These are phyloP conservation scores for Morone chrysops DNA, from an alignment of 2,113 vertebrate genomes.

Conservation along the genomic window DNA sequence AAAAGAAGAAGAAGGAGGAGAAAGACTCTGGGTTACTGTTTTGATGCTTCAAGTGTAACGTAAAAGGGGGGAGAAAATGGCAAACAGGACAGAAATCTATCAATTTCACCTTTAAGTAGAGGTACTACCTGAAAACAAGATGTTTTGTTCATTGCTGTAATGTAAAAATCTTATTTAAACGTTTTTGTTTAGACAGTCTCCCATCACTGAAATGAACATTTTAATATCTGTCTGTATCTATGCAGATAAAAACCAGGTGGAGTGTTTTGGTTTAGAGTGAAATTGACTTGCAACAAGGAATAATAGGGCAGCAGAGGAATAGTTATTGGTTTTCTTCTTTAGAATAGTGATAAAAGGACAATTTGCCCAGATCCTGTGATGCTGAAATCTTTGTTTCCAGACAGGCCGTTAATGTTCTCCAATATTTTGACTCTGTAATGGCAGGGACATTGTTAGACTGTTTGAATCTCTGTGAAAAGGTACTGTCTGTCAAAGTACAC, in stretches of 20 bases:
- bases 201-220: constrained; percentile 10
- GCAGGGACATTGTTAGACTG: constrained; percentile 43
- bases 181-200: background rate
- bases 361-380: constrained; percentile 19
- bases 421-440: constrained; percentile 56
- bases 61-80: constrained; percentile 5
- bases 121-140: constrained; percentile 42
- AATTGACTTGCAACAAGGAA: constrained; percentile 45
- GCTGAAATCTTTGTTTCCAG: constrained; percentile 28
- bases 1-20: constrained; percentile 45
- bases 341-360: constrained; percentile 44
- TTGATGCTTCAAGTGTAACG: constrained; percentile 27
- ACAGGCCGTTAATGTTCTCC: constrained; percentile 33
- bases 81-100: constrained; percentile 53
- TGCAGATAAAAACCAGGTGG: background rate
- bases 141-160: constrained; percentile 25
- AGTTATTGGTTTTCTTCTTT: constrained; percentile 48
- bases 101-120: constrained; percentile 34
- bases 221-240: constrained; percentile 38
- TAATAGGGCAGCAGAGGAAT: constrained; percentile 34
- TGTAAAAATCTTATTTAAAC: constrained; percentile 45
- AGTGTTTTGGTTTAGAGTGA: constrained; percentile 46
- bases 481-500: constrained; percentile 19
- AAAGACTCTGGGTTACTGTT: constrained; percentile 33
- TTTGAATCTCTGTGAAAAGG: constrained; percentile 43